phyloP scores from a whole-genome alignment of 2,113 vertebrate genomes.

The Megaleporinus macrocephalus region DNA sequence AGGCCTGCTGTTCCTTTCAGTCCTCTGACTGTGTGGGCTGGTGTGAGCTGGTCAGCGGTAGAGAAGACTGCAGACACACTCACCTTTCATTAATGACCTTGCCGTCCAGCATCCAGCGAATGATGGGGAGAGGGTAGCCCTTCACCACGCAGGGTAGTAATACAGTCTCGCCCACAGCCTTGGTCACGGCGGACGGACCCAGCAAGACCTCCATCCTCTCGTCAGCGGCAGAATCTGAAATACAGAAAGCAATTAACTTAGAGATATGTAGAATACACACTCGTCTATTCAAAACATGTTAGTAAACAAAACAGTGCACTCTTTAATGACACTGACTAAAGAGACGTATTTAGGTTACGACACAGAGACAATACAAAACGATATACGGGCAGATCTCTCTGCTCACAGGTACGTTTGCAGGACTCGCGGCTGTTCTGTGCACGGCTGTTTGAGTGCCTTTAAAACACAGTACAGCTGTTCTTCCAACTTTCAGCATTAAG shows the following conservation, averaged over 20 bases:
- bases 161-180: slow-evolving; percentile 76
- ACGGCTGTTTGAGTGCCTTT: too few relatives aligned
- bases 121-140: slow-evolving; percentile 77
- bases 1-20: neutral
- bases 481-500: too few relatives aligned
- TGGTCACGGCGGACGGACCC: slow-evolving; percentile 77
- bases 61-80: slow-evolving; percentile 32
- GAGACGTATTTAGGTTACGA: neutral
- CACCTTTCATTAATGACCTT: slow-evolving; percentile 82
- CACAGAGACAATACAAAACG: neutral
- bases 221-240: slow-evolving; percentile 45
- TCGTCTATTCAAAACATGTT: neutral
- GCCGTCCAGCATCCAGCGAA: slow-evolving; percentile 85
- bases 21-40: neutral
- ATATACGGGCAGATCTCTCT: too few relatives aligned
- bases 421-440: too few relatives aligned
- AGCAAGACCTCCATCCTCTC: slow-evolving; percentile 79
- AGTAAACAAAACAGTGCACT: neutral
- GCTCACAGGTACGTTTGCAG: too few relatives aligned
- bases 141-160: slow-evolving; percentile 84
- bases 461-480: too few relatives aligned
- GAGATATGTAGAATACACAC: too few relatives aligned
- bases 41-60: neutral
- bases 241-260: too few relatives aligned
- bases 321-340: neutral